Evolutionary conservation across 1,140 invertebrate genomes (phyloP).

Genomic region (Drosophila ohnishii): DNA sequence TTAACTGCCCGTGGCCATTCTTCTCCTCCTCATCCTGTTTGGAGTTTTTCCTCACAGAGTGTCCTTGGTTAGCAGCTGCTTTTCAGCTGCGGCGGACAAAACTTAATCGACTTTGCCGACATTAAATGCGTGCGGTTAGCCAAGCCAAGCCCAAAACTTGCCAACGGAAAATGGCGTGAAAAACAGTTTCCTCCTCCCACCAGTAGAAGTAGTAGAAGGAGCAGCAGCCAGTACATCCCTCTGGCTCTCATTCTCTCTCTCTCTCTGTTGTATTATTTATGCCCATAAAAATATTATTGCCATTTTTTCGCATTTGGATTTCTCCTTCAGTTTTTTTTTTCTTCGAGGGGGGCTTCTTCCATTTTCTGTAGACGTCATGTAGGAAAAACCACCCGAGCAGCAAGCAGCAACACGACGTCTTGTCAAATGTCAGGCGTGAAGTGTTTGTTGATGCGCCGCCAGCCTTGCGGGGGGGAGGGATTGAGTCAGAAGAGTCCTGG

Average conservation of each 20-base stretch:
- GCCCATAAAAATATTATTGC: constrained; percentile 82
- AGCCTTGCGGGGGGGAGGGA: constrained; percentile 14
- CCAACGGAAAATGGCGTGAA: constrained; percentile 69
- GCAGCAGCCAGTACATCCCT: constrained; percentile 15
- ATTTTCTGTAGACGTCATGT: constrained; percentile 9
- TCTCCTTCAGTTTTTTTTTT: constrained; percentile 22
- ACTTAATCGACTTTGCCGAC: constrained; percentile 78
- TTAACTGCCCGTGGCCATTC: constrained; percentile 20
- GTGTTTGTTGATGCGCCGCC: constrained; percentile 77
- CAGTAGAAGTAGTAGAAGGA: background rate
- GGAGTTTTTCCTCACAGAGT: background rate
- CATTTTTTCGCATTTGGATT: constrained; percentile 81
- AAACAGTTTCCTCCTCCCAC: constrained; percentile 44
- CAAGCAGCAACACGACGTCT: constrained; percentile 37
- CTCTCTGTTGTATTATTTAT: constrained; percentile 72
- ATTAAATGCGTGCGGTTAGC: constrained; percentile 78
- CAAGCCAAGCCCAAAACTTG: constrained; percentile 22
- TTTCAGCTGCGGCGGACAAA: constrained; percentile 43
- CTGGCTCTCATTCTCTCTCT: constrained; percentile 10
- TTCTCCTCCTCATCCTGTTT: background rate
- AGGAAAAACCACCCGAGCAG: constrained; percentile 18
- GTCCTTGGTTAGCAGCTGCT: constrained; percentile 41
- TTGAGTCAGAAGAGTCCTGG: constrained; percentile 2
- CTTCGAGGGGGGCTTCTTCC: background rate
- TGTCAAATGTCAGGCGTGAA: constrained; percentile 82